Conservation (phyloP, 2,888 invertebrate species). For the Drosophila neutralis region DNA sequence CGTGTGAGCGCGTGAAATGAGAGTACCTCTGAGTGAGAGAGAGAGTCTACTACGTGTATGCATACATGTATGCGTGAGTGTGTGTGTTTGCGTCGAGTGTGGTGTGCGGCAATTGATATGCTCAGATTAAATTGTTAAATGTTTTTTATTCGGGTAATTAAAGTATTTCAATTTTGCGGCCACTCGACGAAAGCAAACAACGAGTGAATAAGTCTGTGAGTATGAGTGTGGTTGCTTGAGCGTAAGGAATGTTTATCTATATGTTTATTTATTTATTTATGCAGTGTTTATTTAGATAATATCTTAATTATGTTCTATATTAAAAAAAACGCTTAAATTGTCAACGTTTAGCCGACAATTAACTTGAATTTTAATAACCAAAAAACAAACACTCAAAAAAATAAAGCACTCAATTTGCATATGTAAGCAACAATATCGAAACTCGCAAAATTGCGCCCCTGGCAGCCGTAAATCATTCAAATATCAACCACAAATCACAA, state of each 20-base stretch:
- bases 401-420: slow-evolving; percentile 54
- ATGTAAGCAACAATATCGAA: slow-evolving; percentile 35
- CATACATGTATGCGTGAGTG: slow-evolving; percentile 22
- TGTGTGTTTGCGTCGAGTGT: slow-evolving; percentile 45
- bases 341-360: slow-evolving; percentile 67
- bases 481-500: slow-evolving; percentile 81
- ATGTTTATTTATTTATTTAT: slow-evolving; percentile 35
- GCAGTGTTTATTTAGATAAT: slow-evolving; percentile 31
- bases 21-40: slow-evolving; percentile 29
- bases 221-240: slow-evolving; percentile 12
- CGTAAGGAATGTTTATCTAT: slow-evolving; percentile 36
- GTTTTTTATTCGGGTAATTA: slow-evolving; percentile 83
- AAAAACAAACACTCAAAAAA: slow-evolving; percentile 24
- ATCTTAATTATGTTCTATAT: slow-evolving; percentile 9
- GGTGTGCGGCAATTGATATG: slow-evolving; percentile 80
- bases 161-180: slow-evolving; percentile 80
- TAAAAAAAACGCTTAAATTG: slow-evolving; percentile 16
- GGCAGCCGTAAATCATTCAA: slow-evolving; percentile 77
- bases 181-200: slow-evolving; percentile 53
- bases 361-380: slow-evolving; percentile 63
- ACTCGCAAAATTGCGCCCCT: slow-evolving; percentile 50
- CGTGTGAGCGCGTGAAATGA: slow-evolving; percentile 76
- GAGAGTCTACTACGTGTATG: slow-evolving; percentile 8
- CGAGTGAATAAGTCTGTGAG: slow-evolving; percentile 11
- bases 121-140: slow-evolving; percentile 83